Conservation (phyloP, 2,797 vertebrate genomes). For the Scarus forsteni region DNA sequence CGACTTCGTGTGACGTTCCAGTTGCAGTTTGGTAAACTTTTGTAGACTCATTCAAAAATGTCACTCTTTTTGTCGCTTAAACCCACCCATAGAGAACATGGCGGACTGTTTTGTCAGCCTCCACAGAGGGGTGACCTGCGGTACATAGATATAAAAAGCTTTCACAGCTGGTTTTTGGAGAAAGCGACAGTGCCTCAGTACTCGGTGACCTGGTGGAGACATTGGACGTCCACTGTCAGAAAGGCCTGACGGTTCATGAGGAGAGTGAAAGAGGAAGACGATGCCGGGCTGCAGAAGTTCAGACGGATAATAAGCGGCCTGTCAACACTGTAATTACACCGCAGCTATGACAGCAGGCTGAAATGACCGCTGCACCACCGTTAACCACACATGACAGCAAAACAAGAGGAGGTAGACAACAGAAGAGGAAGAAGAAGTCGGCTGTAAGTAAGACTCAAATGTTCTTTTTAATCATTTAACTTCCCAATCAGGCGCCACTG, state of each 20-base stretch:
- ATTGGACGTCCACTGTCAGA: not conserved
- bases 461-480: constrained; percentile 17
- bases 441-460: not conserved
- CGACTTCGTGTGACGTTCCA: too few species aligned
- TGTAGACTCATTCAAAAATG: too few species aligned
- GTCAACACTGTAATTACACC: constrained; percentile 47
- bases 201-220: constrained; percentile 1
- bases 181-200: too few species aligned
- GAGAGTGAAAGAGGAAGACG: not conserved
- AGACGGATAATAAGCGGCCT: constrained; percentile 14
- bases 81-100: too few species aligned
- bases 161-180: too few species aligned
- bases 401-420: not conserved
- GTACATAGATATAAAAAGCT: too few species aligned
- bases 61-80: too few species aligned
- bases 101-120: too few species aligned
- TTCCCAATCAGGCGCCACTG: not conserved
- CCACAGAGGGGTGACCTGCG: too few species aligned
- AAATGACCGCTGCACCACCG: constrained; percentile 20
- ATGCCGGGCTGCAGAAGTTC: constrained; percentile 7
- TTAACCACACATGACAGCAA: not conserved
- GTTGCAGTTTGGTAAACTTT: too few species aligned
- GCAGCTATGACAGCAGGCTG: not conserved
- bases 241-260: not conserved
- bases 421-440: not conserved